Base-by-base conservation (phyloP, 2,113 vertebrate genomes). In the Elachura formosa region DNA sequence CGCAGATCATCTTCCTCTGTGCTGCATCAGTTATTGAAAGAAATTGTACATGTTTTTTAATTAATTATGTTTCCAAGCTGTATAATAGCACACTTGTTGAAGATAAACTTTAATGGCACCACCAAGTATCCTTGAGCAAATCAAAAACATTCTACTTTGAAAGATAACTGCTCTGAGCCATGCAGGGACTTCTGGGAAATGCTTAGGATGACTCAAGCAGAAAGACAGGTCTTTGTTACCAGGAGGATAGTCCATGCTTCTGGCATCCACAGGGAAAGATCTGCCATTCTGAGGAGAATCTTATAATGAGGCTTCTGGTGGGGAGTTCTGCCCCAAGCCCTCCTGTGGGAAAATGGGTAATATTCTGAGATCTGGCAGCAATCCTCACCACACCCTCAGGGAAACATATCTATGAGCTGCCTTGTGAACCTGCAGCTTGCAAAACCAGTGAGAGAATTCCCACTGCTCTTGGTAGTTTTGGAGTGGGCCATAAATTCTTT, bases 1-100 rank as follows among this genome's bases (percentile, higher is more conserved):
- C 55, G 72, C 46, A 85, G 71, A 52, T 91, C 52, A 24, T 83
- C 61, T 73, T 87, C 69, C 38, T 77, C 38, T 36, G 15, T 81
- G 67, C 68, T 77, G 59, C 43, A 11, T 84, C 78, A 93, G 59
- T 43, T 69, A 26, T 51, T 81, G 64, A 71, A 90, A 85, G 14
- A 63, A 82, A 88, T 63, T 12, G 22, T 67, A 24, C 31, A 3
- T 54, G 63, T 58, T 66, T 33, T 72, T 93, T 88, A 58, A 88
- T 92, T 75, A 94, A 82, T 93, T 74, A 63, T 14, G 34, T 96
- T 93, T 86, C 76, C 83, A 74, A 74, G 82, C 63, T 86, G 55
- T 62, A 43, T 93, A 93, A 92, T 67, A 75, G 64, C 56, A 33
- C 36, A 31, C 88, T 93, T 94, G 28, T 86, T 76, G 83, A 64